A percentile compares a stretch with the other conserved stretches of the same genome.
Conservation (phyloP, 2,797 vertebrate genomes). For the Rhabdomys pumilio region DNA sequence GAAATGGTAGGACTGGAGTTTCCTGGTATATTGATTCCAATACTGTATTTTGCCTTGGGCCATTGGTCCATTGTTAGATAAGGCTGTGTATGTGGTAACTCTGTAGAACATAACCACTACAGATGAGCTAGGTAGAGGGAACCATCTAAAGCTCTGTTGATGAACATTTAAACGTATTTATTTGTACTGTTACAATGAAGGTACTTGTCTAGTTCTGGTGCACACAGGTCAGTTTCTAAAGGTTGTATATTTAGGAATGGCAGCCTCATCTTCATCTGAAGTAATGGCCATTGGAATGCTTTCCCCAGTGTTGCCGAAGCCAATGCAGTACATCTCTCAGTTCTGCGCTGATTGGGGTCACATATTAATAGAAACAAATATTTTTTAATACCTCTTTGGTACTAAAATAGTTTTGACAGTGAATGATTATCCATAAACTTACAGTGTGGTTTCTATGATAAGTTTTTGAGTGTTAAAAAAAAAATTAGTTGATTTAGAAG, state of each 20-base stretch:
- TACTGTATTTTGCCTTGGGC: not conserved
- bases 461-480: slow-evolving; percentile 15
- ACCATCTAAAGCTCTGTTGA: no score
- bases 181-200: not conserved
- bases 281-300: not conserved
- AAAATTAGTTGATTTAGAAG: slow-evolving; percentile 27
- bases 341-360: not conserved
- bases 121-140: not conserved
- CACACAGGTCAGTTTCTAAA: not conserved
- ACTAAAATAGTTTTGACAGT: not conserved
- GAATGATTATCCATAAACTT: not conserved
- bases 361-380: not conserved
- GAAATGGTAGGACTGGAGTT: not conserved
- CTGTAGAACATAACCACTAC: not conserved
- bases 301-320: not conserved
- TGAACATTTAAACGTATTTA: not conserved
- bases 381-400: not conserved
- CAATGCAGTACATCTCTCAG: not conserved
- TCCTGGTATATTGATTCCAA: not conserved
- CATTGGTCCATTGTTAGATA: not conserved
- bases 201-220: not conserved
- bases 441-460: not conserved
- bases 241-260: not conserved
- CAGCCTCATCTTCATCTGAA: not conserved
- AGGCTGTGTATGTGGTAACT: not conserved